Percentiles rank a stretch among this genome's conserved stretches.
These are phyloP conservation scores for Amiota mariae DNA, from an alignment of 2,888 invertebrate species.

Conservation along the genomic window DNA sequence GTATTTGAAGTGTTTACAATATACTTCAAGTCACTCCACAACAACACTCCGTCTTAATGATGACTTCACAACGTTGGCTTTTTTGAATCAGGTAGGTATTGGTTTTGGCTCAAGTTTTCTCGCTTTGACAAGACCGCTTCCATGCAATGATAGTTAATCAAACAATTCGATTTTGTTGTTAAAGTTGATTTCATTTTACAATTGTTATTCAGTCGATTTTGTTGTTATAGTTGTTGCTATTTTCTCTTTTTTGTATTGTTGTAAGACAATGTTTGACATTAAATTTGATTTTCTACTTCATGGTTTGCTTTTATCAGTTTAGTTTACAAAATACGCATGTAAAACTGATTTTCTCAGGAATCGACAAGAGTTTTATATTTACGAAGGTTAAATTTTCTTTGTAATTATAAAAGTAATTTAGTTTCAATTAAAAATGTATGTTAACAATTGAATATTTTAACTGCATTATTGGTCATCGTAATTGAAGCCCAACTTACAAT, in stretches of 20 bases:
- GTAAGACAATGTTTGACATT: constrained; percentile 65
- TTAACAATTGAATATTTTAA: too few relatives aligned
- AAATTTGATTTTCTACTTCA: constrained; percentile 58
- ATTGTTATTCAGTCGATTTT: constrained; percentile 53
- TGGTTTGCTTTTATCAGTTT: constrained; percentile 54
- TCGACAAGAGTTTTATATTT: constrained; percentile 46
- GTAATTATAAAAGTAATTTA: too few relatives aligned
- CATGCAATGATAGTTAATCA: constrained; percentile 35
- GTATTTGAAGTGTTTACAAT: constrained; percentile 27
- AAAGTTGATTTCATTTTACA: constrained; percentile 63
- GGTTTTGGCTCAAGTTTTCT: not conserved
- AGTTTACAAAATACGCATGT: constrained; percentile 53
- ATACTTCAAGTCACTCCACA: not conserved
- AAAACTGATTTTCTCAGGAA: constrained; percentile 63
- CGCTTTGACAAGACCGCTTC: constrained; percentile 60
- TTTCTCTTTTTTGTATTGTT: constrained; percentile 47
- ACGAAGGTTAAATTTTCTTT: too few relatives aligned
- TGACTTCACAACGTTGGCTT: not conserved
- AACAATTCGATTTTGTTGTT: constrained; percentile 24
- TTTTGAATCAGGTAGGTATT: not conserved
- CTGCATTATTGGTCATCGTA: too few relatives aligned
- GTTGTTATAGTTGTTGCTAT: constrained; percentile 55
- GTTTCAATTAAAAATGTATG: too few relatives aligned
- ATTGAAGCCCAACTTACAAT: too few relatives aligned
- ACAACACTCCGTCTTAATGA: not conserved